A percentile compares a stretch with the other conserved stretches of the same genome.
phyloP scores from a whole-genome alignment of 2,797 vertebrate species.

The Steatocranus sp. region DNA sequence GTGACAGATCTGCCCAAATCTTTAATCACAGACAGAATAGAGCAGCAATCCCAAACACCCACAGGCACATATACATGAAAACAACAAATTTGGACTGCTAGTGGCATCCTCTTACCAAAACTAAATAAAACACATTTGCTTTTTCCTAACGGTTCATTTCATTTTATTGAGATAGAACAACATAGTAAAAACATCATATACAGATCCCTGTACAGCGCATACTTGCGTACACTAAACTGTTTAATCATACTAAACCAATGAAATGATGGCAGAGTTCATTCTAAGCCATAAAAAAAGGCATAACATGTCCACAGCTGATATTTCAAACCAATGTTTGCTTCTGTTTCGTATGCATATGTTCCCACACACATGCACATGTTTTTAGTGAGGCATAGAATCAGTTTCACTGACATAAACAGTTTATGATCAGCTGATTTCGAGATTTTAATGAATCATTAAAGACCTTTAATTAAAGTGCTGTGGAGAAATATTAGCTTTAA shows the following conservation, averaged over 20 bases:
- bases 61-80: neutral
- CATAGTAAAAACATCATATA: slow-evolving; percentile 34
- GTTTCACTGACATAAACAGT: neutral
- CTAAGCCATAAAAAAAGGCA: neutral
- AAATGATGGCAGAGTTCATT: neutral
- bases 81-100: neutral
- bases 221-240: slow-evolving; percentile 25
- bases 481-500: neutral
- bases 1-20: neutral
- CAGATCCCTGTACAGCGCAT: slow-evolving; percentile 30
- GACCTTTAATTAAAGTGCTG: neutral
- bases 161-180: slow-evolving; percentile 37
- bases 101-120: neutral
- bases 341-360: neutral
- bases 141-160: slow-evolving; percentile 3
- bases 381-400: slow-evolving; percentile 4
- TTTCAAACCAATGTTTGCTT: neutral
- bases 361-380: neutral
- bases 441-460: neutral
- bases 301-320: neutral
- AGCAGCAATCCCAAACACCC: neutral
- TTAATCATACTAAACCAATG: slow-evolving; percentile 25
- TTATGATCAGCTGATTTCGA: neutral
- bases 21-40: neutral
- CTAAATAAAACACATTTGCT: neutral